Percentiles rank a stretch among this genome's conserved stretches.
phyloP scores from a whole-genome alignment of 23 tunicate genomes.

The Styela clava region DNA sequence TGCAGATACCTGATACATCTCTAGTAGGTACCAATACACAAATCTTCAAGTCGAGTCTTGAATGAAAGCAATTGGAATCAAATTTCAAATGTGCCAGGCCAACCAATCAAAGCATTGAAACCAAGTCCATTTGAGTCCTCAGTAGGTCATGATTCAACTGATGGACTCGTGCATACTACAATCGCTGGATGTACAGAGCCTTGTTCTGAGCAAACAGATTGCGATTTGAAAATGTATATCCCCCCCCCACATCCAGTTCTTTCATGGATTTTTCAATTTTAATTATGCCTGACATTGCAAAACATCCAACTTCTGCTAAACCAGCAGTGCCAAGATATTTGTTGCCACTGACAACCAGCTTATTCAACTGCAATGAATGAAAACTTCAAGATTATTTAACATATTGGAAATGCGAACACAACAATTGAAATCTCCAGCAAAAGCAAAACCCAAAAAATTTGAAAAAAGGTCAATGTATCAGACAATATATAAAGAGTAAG shows the following conservation, averaged over 20 bases:
- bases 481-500: too few relatives aligned
- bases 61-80: too few relatives aligned
- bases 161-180: too few relatives aligned
- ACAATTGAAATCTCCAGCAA: too few relatives aligned
- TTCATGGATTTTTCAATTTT: too few relatives aligned
- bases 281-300: background rate
- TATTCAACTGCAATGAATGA: background rate
- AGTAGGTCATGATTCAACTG: too few relatives aligned
- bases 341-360: background rate
- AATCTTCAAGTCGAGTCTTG: too few relatives aligned
- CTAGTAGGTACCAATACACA: too few relatives aligned
- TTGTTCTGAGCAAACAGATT: background rate
- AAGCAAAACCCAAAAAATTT: too few relatives aligned
- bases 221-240: background rate
- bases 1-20: too few relatives aligned
- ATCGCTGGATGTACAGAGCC: background rate
- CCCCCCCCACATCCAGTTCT: background rate
- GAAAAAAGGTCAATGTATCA: background rate
- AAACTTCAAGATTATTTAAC: background rate
- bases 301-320: background rate
- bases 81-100: too few relatives aligned
- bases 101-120: background rate
- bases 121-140: background rate
- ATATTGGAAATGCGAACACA: background rate
- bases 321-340: background rate